Evolutionary conservation across 2,888 invertebrate species (phyloP).

Genomic region (Plebejus anna): DNA sequence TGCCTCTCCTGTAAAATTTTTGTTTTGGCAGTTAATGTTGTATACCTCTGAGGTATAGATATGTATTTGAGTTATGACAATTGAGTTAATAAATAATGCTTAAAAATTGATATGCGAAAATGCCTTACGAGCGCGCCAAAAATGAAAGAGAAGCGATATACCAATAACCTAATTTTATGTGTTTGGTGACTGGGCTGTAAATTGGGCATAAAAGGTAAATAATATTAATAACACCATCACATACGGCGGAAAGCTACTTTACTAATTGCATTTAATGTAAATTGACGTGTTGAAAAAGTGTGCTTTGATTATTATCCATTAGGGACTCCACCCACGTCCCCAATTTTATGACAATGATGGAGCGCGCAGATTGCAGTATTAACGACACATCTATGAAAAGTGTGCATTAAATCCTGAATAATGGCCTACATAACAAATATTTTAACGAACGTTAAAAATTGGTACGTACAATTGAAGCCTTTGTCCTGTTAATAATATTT

Average conservation of each 20-base stretch:
- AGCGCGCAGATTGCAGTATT: neutral
- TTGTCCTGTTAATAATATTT: no score
- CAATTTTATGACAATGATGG: slow-evolving; percentile 12
- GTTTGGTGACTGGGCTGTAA: no score
- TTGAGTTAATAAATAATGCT: no score
- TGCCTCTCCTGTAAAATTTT: no score
- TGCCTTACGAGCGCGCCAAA: neutral
- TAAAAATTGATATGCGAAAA: no score
- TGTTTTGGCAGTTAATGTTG: no score
- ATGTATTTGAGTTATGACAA: no score
- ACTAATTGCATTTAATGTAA: slow-evolving; percentile 14
- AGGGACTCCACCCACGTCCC: slow-evolving; percentile 6
- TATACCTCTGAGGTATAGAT: no score
- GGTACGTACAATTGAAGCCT: neutral
- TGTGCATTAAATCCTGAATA: neutral
- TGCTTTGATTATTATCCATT: slow-evolving; percentile 3
- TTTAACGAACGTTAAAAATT: neutral
- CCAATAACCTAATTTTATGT: no score
- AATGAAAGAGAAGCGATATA: no score
- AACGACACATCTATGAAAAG: slow-evolving; percentile 9
- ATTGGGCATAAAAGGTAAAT: neutral
- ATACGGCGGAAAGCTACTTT: neutral
- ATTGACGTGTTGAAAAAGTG: neutral
- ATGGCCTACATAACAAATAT: neutral
- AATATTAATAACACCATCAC: neutral